A percentile compares a stretch with the other conserved stretches of the same genome.
phyloP scores from a whole-genome alignment of 1,140 invertebrate species.

The Tribolium castaneum region DNA sequence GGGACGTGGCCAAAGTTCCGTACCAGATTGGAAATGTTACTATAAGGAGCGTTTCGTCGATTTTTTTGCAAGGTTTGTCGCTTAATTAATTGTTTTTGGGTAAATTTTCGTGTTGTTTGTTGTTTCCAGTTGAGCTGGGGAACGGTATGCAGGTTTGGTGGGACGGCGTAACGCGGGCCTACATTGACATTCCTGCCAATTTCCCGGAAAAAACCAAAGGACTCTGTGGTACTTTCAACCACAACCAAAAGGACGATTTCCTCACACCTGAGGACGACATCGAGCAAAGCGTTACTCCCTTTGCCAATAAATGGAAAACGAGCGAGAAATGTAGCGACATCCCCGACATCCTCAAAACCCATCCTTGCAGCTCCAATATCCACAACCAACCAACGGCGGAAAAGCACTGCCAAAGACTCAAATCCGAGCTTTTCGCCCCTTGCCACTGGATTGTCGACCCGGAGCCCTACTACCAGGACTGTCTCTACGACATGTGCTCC shows the following conservation, averaged over 20 bases:
- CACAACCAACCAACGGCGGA: constrained; percentile 77
- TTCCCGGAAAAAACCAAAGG: constrained; percentile 79
- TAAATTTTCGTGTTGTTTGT: background rate
- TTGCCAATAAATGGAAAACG: constrained; percentile 91
- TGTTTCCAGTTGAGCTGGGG: constrained; percentile 73
- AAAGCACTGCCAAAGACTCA: constrained; percentile 76
- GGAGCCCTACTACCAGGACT: constrained; percentile 81
- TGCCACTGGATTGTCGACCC: constrained; percentile 76
- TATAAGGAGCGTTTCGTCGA: constrained; percentile 79
- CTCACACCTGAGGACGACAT: constrained; percentile 85
- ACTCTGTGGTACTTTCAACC: constrained; percentile 89
- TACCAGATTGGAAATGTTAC: constrained; percentile 68
- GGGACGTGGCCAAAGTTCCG: constrained; percentile 76
- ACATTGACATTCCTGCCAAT: constrained; percentile 81
- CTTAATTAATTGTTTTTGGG: background rate
- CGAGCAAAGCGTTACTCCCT: constrained; percentile 78
- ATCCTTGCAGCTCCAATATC: constrained; percentile 78
- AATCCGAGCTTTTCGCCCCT: constrained; percentile 72
- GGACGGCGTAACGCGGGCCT: constrained; percentile 83
- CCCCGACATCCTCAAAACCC: constrained; percentile 66
- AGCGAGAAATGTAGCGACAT: constrained; percentile 76
- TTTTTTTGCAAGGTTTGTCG: constrained; percentile 73
- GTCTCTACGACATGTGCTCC: constrained; percentile 88
- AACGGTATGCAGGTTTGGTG: constrained; percentile 86
- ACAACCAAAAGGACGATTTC: constrained; percentile 90